Evolutionary conservation across 1,140 invertebrate genomes (phyloP).

Genomic region (Daktulosphaira vitifoliae): DNA sequence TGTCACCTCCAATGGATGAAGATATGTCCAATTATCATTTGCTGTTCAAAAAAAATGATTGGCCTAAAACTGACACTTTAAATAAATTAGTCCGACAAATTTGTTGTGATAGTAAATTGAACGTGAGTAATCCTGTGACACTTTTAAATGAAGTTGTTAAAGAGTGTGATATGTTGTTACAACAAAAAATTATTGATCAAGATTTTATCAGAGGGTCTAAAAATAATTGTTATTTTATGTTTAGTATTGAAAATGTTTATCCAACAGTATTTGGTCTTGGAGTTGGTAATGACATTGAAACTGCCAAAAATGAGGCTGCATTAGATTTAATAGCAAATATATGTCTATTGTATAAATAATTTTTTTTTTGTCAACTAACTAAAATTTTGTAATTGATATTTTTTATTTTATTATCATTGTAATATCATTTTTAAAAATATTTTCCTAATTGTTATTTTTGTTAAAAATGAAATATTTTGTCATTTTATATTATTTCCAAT

Average conservation of each 20-base stretch:
- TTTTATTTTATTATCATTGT: not conserved
- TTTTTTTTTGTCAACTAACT: not conserved
- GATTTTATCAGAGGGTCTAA: not conserved
- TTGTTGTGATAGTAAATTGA: not conserved
- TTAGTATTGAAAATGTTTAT: not conserved
- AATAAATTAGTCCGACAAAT: not conserved
- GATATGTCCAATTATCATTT: not conserved
- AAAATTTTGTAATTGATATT: not conserved
- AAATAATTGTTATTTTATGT: too few species aligned
- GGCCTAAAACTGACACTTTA: not conserved
- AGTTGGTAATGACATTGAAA: not conserved
- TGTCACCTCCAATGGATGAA: not conserved
- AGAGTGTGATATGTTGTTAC: not conserved
- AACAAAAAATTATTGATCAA: too few species aligned
- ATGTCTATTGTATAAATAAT: conserved; percentile 3
- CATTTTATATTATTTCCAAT: too few species aligned
- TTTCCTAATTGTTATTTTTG: too few species aligned
- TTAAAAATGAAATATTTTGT: too few species aligned
- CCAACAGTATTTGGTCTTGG: not conserved
- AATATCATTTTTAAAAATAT: not conserved
- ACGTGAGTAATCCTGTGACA: not conserved
- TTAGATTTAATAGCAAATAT: not conserved
- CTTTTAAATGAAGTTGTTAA: not conserved
- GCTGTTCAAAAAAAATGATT: not conserved
- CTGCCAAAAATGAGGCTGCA: not conserved